phyloP scores from a whole-genome alignment of 2,113 vertebrate species.

The Camelus dromedarius region DNA sequence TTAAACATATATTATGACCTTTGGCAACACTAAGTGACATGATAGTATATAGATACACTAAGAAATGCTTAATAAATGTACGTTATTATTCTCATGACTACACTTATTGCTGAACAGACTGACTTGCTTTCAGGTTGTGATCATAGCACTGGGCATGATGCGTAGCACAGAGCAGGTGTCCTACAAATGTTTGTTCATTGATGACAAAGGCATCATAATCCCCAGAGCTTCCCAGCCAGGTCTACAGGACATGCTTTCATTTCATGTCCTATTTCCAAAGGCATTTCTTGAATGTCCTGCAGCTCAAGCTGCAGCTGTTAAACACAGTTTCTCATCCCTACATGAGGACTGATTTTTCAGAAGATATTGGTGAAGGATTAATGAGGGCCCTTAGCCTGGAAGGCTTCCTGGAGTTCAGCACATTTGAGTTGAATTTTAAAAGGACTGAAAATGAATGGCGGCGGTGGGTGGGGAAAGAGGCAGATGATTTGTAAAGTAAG shows the following conservation, averaged over 20 bases:
- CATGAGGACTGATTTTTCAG: not conserved
- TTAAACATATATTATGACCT: not conserved
- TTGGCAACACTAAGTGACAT: not conserved
- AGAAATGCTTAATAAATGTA: not conserved
- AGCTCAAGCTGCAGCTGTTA: not conserved
- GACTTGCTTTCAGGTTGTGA: not conserved
- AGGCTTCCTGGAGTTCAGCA: not conserved
- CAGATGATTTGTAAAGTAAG: not conserved
- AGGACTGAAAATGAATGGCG: conserved; percentile 19
- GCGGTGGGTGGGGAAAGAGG: not conserved
- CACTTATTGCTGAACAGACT: not conserved
- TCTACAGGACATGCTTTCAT: not conserved
- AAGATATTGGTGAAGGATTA: conserved; percentile 17
- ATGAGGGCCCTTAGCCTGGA: not conserved
- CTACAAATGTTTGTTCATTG: not conserved
- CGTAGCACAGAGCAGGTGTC: not conserved
- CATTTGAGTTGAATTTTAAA: conserved; percentile 37
- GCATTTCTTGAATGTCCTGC: conserved; percentile 21
- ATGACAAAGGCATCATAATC: not conserved
- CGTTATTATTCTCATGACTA: not conserved
- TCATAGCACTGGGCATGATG: fast-evolving
- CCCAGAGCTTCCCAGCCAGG: not conserved
- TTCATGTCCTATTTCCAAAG: not conserved
- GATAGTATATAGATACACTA: not conserved
- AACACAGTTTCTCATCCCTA: not conserved